A percentile compares a stretch with the other conserved stretches of the same genome.
phyloP scores from a whole-genome alignment of 2,888 invertebrate genomes.

The Troilus luridus region DNA sequence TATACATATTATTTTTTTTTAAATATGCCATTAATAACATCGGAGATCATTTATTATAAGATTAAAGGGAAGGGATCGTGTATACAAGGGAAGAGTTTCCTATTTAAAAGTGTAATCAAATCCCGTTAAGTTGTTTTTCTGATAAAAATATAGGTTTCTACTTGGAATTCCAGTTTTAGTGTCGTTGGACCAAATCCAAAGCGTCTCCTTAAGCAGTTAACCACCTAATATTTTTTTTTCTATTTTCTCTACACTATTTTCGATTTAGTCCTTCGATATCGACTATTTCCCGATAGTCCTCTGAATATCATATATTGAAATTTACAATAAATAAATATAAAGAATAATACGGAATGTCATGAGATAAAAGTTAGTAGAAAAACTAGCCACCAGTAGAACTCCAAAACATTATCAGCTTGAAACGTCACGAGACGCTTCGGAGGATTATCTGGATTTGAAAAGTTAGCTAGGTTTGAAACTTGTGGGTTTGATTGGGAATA shows the following conservation, averaged over 20 bases:
- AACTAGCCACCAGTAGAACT: too few relatives aligned
- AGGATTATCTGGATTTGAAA: too few relatives aligned
- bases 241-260: constrained; percentile 31
- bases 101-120: constrained; percentile 35
- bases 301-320: background rate
- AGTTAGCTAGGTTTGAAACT: too few relatives aligned
- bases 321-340: too few relatives aligned
- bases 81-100: background rate
- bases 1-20: too few relatives aligned
- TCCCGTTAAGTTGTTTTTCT: constrained; percentile 14
- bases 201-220: constrained; percentile 28
- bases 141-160: constrained; percentile 34
- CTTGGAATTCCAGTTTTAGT: constrained; percentile 47
- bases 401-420: too few relatives aligned
- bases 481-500: too few relatives aligned
- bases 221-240: constrained; percentile 34
- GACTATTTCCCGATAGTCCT: background rate
- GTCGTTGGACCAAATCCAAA: constrained; percentile 1
- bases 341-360: too few relatives aligned
- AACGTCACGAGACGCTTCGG: too few relatives aligned
- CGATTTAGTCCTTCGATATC: background rate
- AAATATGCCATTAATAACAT: background rate
- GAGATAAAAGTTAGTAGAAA: too few relatives aligned
- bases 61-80: background rate
- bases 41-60: background rate